Conservation (phyloP, 2,888 invertebrate genomes). For the Folsomia candida region DNA sequence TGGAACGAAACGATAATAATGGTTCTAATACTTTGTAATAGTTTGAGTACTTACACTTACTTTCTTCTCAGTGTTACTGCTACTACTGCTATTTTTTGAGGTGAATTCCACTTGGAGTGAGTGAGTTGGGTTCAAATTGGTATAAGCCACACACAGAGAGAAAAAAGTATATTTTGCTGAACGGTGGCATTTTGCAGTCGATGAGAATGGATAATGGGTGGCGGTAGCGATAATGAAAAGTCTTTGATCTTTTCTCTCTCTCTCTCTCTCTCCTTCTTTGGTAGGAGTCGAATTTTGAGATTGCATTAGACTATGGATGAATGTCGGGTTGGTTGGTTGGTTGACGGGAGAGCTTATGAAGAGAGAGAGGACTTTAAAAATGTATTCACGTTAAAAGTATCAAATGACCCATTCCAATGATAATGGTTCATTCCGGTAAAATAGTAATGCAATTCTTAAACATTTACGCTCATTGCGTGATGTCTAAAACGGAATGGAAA, state of each 20-base stretch:
- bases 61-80: too few relatives aligned
- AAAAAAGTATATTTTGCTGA: neutral
- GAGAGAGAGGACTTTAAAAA: neutral
- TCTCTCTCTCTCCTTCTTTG: too few relatives aligned
- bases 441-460: neutral
- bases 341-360: neutral
- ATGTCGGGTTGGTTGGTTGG: neutral
- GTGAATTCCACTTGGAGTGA: neutral
- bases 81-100: too few relatives aligned
- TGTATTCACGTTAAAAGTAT: neutral
- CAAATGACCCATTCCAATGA: neutral
- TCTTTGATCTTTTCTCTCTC: neutral
- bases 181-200: neutral
- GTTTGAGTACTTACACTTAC: neutral
- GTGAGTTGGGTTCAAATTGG: neutral
- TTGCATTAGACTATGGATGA: neutral
- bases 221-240: neutral
- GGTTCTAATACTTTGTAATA: neutral
- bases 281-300: neutral
- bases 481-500: neutral
- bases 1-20: slow-evolving; percentile 7
- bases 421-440: slow-evolving; percentile 3
- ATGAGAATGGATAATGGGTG: neutral
- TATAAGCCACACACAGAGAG: neutral
- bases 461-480: neutral